These are phyloP conservation scores for Caenorhabditis becei DNA, from an alignment of 2,888 invertebrate genomes.

Conservation along the genomic window DNA sequence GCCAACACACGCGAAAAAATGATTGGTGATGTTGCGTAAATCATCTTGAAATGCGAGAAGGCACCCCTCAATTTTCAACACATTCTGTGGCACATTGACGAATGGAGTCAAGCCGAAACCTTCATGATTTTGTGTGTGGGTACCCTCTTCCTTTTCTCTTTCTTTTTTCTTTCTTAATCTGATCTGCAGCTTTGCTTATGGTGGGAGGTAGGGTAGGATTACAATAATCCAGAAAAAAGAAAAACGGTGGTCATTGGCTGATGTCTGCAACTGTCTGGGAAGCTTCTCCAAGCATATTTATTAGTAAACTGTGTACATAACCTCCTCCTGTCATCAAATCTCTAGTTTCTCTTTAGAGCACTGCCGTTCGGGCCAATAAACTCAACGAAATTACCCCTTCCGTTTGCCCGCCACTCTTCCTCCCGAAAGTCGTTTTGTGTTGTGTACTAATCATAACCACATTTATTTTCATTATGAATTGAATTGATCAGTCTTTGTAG, in stretches of 20 bases:
- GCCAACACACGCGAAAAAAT: slow-evolving; percentile 37
- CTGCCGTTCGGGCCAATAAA: slow-evolving; percentile 21
- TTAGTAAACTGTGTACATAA: slow-evolving; percentile 49
- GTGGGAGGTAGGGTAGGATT: slow-evolving; percentile 5
- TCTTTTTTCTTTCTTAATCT: slow-evolving; percentile 18
- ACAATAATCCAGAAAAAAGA: slow-evolving; percentile 23
- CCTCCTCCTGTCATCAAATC: slow-evolving; percentile 6
- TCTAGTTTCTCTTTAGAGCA: neutral
- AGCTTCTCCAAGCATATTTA: slow-evolving; percentile 7
- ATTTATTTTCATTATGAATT: neutral
- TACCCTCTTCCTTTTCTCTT: too few relatives aligned
- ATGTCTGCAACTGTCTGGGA: neutral
- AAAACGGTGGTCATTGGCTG: neutral
- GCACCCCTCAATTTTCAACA: slow-evolving; percentile 36
- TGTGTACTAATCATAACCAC: slow-evolving; percentile 7
- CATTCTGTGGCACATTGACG: slow-evolving; percentile 16
- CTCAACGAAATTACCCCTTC: slow-evolving; percentile 50
- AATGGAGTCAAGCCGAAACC: slow-evolving; percentile 8
- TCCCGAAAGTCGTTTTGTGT: slow-evolving; percentile 19
- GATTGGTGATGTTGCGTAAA: slow-evolving; percentile 60
- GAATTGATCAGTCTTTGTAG: neutral
- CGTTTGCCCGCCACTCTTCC: neutral
- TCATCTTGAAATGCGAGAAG: slow-evolving; percentile 27
- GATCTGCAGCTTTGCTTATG: neutral
- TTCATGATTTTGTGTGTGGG: slow-evolving; percentile 13